Base-by-base conservation (phyloP, 2,113 vertebrate genomes). In the Oryzias javanicus region DNA sequence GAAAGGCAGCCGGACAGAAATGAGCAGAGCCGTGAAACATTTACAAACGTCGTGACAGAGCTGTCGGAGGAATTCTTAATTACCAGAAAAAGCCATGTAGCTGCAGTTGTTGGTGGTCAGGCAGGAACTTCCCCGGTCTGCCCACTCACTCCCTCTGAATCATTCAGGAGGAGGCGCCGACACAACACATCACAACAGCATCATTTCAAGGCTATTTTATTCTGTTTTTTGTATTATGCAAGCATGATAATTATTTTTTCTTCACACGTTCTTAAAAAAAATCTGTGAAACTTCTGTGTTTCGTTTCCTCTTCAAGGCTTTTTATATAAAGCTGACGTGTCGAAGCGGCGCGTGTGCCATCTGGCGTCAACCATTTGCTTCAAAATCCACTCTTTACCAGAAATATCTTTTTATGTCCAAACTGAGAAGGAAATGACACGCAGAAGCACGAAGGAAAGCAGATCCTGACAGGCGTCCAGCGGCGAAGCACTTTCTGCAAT, bases 71-170 rank as follows among this genome's bases (percentile, higher is more conserved):
- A 44, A 16, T 44, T 46, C 25, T 60, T 62, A 42, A 45, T 19
- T 10, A 19, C 51, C 22, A 56, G 0, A 27, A 5, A 53, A 1
- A 45, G 10, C 52, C 45, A 16, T 56, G 24, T 49, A 41, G 27
- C 16, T 47, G 51, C 56, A 49, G 49, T 60, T 20, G 22, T 79
- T 47, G 60, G 74, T 66, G 78, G 60, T 74, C 82, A 69, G 49
- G 44, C 45, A 67, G 41, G 54, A 58, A 17, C 60, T 67, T 72
- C 59, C 52, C 52, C 63, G 68, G 59, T 73, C 53, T 70, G 68
- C 48, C 69, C 71, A 77, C 60, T 71, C 60, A 54, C 76, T 67
- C 51, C 68, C 62, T 40, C 82, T 89, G 61, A 90, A 90, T 89
- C 72, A 87, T 90, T 90, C 45, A 88, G 42, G 29, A 75, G 53